These are phyloP conservation scores for Laterallus jamaicensis DNA, from an alignment of 2,113 vertebrate species.

Conservation along the genomic window DNA sequence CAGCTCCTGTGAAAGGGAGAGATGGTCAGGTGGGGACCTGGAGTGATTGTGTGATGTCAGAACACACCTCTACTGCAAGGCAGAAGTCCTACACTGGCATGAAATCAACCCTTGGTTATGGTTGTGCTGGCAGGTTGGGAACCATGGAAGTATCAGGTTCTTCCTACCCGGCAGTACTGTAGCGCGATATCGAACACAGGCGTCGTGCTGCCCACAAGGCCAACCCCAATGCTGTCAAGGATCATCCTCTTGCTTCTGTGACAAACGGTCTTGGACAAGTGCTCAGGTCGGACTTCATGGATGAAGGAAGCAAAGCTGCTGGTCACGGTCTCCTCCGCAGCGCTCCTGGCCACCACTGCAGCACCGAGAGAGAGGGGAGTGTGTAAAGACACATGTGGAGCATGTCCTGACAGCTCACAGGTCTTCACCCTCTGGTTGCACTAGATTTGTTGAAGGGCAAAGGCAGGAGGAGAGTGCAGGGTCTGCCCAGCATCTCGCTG, in stretches of 20 bases:
- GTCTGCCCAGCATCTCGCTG: background rate
- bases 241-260: conserved; percentile 90
- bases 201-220: conserved; percentile 85
- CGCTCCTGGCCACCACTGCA: conserved; percentile 70
- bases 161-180: conserved; percentile 84
- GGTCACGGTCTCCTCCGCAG: conserved; percentile 80
- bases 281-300: conserved; percentile 71
- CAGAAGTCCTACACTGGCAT: background rate
- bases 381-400: background rate
- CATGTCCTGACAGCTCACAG: background rate
- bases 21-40: background rate
- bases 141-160: background rate
- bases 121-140: too few relatives aligned
- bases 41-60: background rate
- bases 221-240: conserved; percentile 88
- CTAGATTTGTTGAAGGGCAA: background rate
- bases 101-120: background rate
- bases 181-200: conserved; percentile 80
- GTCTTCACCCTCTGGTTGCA: background rate
- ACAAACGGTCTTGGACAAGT: conserved; percentile 74
- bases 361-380: background rate
- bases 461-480: background rate
- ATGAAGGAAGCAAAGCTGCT: conserved; percentile 86
- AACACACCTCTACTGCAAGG: background rate
- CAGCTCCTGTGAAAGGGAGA: conserved; percentile 70